Percentiles rank a stretch among this genome's conserved stretches.
Conservation (phyloP, 1,140 invertebrate species). For the Agrilus planipennis region DNA sequence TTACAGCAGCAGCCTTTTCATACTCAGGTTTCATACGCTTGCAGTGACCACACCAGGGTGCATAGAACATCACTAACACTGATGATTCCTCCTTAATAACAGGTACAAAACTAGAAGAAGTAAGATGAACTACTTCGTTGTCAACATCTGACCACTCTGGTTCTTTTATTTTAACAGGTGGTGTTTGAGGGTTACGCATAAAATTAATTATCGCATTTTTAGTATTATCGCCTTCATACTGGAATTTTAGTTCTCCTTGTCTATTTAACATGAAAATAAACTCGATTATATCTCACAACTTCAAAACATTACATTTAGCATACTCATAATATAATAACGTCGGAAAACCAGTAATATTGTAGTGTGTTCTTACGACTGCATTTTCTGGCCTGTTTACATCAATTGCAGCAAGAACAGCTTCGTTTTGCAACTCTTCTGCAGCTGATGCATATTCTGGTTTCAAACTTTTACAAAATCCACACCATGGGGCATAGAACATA, state of each 20-base stretch:
- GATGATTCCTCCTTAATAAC: conserved; percentile 35
- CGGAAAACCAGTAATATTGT: conserved; percentile 84
- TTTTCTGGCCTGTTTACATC: conserved; percentile 80
- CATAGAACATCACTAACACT: conserved; percentile 5
- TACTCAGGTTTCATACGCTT: conserved; percentile 63
- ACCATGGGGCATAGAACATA: conserved; percentile 90
- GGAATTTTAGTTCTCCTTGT: conserved; percentile 54
- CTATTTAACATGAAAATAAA: conserved; percentile 36
- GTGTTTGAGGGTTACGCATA: conserved; percentile 55
- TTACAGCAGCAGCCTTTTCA: conserved; percentile 45
- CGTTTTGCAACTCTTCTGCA: conserved; percentile 59
- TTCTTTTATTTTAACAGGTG: conserved; percentile 49
- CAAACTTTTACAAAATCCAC: conserved; percentile 75
- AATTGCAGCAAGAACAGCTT: conserved; percentile 65
- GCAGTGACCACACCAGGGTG: conserved; percentile 64
- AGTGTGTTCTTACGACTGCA: conserved; percentile 54
- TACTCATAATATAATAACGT: conserved; percentile 76
- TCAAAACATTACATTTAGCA: too few relatives aligned
- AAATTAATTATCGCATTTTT: conserved; percentile 65
- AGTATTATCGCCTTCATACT: conserved; percentile 75
- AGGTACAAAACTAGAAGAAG: background rate
- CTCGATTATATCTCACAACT: too few relatives aligned
- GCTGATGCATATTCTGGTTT: conserved; percentile 75
- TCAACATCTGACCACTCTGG: conserved; percentile 51
- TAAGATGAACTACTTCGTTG: conserved; percentile 62